Conservation (phyloP, 2,113 vertebrate genomes). For the Brachyhypopomus gauderio region DNA sequence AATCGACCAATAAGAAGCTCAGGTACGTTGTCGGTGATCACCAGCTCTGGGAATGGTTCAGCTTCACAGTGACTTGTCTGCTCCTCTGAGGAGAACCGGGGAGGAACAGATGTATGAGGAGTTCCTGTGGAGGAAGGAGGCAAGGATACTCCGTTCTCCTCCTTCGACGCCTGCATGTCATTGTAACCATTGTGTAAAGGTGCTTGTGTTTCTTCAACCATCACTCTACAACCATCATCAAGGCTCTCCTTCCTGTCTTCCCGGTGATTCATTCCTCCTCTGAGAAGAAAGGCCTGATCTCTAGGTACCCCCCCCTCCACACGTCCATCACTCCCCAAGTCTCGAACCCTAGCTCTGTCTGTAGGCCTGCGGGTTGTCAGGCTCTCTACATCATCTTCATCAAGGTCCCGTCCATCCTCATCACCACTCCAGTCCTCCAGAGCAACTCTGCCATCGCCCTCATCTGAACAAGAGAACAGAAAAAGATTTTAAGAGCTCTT, state of each 20-base stretch:
- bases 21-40: conserved; percentile 54
- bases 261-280: conserved; percentile 1
- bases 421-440: conserved; percentile 43
- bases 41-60: conserved; percentile 64
- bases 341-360: conserved; percentile 40
- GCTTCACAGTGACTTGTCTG: conserved; percentile 23
- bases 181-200: conserved; percentile 22
- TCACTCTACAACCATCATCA: not conserved
- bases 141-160: not conserved
- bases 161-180: not conserved
- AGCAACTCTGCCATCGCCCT: not conserved
- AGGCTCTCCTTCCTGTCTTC: not conserved
- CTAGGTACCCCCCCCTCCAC: conserved; percentile 46
- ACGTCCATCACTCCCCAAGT: conserved; percentile 62
- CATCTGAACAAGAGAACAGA: conserved; percentile 15
- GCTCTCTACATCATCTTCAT: conserved; percentile 12
- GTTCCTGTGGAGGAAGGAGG: rapidly evolving
- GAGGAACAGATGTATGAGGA: conserved; percentile 17
- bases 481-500: conserved; percentile 3
- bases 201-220: not conserved
- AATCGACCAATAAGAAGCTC: conserved; percentile 41
- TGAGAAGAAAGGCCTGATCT: conserved; percentile 46
- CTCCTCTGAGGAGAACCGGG: conserved; percentile 44
- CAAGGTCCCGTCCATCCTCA: conserved; percentile 45
- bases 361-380: conserved; percentile 35